phyloP scores from a whole-genome alignment of 1,140 invertebrate species.

The Atta cephalotes region DNA sequence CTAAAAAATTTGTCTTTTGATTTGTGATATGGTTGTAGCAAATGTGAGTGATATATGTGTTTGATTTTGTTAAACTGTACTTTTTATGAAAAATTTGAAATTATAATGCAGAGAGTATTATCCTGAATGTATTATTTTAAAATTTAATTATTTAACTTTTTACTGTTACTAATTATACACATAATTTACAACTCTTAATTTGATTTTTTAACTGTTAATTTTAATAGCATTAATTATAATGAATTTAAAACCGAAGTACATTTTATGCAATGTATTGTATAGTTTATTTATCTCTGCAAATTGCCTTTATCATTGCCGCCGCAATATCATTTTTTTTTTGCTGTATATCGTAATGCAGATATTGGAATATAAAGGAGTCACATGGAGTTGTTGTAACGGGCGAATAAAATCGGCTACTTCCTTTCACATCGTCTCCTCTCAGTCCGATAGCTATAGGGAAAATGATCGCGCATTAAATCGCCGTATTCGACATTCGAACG shows the following conservation, averaged over 20 bases:
- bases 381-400: slow-evolving; percentile 28
- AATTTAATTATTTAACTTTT: background rate
- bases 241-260: background rate
- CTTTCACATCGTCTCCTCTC: slow-evolving; percentile 44
- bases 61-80: background rate
- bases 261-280: background rate
- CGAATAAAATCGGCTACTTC: slow-evolving; percentile 53
- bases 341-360: background rate
- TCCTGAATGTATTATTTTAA: background rate
- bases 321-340: background rate
- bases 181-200: background rate
- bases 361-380: background rate
- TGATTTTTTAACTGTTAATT: background rate
- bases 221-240: background rate
- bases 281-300: background rate
- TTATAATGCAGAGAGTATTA: background rate
- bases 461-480: slow-evolving; percentile 52
- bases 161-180: background rate
- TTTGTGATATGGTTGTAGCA: too few relatives aligned
- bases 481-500: slow-evolving; percentile 45
- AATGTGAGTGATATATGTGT: too few relatives aligned
- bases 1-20: too few relatives aligned
- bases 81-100: background rate
- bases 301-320: background rate
- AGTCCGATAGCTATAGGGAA: slow-evolving; percentile 28